These are phyloP conservation scores for Adrianichthys oophorus DNA, from an alignment of 2,797 vertebrate species.

Conservation along the genomic window DNA sequence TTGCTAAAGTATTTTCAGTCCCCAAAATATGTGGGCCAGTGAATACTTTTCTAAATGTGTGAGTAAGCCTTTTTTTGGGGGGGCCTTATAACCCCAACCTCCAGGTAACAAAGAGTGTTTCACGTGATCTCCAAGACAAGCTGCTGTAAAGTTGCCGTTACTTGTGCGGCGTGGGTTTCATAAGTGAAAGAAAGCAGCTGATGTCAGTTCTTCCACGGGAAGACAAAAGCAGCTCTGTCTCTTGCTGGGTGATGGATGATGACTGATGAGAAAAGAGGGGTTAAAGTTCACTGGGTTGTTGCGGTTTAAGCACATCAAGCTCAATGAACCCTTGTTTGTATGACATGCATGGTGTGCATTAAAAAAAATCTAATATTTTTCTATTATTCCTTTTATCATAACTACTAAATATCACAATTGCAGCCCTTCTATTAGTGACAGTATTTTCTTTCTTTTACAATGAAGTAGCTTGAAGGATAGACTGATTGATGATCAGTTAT, in stretches of 20 bases:
- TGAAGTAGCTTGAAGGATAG: too few relatives aligned
- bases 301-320: slow-evolving; percentile 38
- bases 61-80: slow-evolving; percentile 21
- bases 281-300: slow-evolving; percentile 53
- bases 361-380: background rate
- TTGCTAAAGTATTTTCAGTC: background rate
- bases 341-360: too few relatives aligned
- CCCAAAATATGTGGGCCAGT: background rate
- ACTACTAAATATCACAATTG: too few relatives aligned
- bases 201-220: slow-evolving; percentile 29
- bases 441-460: too few relatives aligned
- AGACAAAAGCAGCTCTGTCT: slow-evolving; percentile 69
- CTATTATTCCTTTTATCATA: background rate
- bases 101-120: slow-evolving; percentile 49
- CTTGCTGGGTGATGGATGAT: slow-evolving; percentile 60
- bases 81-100: slow-evolving; percentile 57
- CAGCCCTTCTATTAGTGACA: too few relatives aligned
- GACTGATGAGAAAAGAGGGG: slow-evolving; percentile 63
- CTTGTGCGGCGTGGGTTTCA: slow-evolving; percentile 39
- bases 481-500: too few relatives aligned
- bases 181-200: slow-evolving; percentile 60
- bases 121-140: slow-evolving; percentile 56
- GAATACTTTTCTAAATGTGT: slow-evolving; percentile 1
- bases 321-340: background rate
- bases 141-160: slow-evolving; percentile 47